phyloP scores from a whole-genome alignment of 2,113 vertebrate genomes.

The Dicerorhinus sumatrensis region DNA sequence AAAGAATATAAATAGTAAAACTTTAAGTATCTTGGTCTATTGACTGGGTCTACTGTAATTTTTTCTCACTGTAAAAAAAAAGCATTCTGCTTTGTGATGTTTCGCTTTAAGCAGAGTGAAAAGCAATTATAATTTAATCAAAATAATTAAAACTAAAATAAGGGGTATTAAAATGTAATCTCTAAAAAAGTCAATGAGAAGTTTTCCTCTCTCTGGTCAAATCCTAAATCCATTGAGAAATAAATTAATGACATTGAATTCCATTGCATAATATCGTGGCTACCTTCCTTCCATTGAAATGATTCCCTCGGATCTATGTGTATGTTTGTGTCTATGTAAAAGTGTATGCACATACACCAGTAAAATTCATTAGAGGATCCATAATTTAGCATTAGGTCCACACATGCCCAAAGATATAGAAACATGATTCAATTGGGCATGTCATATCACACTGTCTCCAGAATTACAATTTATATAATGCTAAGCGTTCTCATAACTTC shows the following conservation, averaged over 20 bases:
- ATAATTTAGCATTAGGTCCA: not conserved
- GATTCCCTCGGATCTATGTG: not conserved
- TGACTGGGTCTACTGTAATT: not conserved
- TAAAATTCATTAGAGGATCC: slow-evolving; percentile 40
- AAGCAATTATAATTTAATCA: slow-evolving; percentile 5
- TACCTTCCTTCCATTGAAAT: not conserved
- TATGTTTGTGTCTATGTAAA: not conserved
- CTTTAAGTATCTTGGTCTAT: not conserved
- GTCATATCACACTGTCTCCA: not conserved
- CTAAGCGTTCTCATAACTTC: not conserved
- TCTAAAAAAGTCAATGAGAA: slow-evolving; percentile 2
- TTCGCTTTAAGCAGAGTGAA: slow-evolving; percentile 17
- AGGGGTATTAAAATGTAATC: slow-evolving; percentile 2
- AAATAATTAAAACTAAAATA: slow-evolving; percentile 48
- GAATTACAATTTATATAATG: not conserved
- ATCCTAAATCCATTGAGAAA: slow-evolving; percentile 32
- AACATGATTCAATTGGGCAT: not conserved
- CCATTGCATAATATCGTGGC: not conserved
- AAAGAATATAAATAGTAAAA: slow-evolving; percentile 21
- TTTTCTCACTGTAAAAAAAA: slow-evolving; percentile 23
- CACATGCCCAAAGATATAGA: slow-evolving; percentile 17
- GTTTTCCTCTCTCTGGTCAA: slow-evolving; percentile 33
- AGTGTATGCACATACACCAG: not conserved
- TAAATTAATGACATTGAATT: slow-evolving; percentile 48
- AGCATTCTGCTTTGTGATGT: not conserved